Percentiles rank a stretch among this genome's conserved stretches.
Conservation (phyloP, 2,888 invertebrate species). For the Euclidia mi region DNA sequence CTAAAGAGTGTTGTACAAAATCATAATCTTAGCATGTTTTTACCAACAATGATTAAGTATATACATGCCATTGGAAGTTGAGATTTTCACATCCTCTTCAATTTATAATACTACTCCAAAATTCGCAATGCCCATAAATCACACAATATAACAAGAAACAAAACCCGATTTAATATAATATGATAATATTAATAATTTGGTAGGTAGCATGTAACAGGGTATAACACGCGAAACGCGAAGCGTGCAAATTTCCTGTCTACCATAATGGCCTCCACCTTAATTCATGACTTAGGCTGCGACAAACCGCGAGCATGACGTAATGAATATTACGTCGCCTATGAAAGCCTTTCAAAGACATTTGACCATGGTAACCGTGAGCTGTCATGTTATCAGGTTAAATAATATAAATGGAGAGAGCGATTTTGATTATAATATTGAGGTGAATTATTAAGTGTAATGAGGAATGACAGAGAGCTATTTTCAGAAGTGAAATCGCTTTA, state of each 20-base stretch:
- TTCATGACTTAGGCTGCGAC: slow-evolving; percentile 73
- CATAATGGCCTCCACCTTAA: slow-evolving; percentile 76
- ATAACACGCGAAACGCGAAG: slow-evolving; percentile 67
- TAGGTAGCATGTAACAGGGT: slow-evolving; percentile 41
- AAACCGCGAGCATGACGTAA: slow-evolving; percentile 72
- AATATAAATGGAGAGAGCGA: slow-evolving; percentile 25
- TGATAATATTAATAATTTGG: slow-evolving; percentile 45
- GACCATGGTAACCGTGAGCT: slow-evolving; percentile 44
- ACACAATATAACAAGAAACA: slow-evolving; percentile 16
- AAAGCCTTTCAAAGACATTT: slow-evolving; percentile 64
- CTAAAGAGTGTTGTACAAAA: too few relatives aligned
- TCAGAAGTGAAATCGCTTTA: too few relatives aligned
- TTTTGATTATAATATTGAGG: too few relatives aligned
- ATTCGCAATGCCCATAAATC: slow-evolving; percentile 2
- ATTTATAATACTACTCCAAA: too few relatives aligned
- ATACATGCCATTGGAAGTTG: too few relatives aligned
- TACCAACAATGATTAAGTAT: too few relatives aligned
- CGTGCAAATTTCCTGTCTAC: slow-evolving; percentile 80
- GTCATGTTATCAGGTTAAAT: slow-evolving; percentile 40
- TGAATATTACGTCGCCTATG: slow-evolving; percentile 70
- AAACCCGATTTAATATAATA: slow-evolving; percentile 35
- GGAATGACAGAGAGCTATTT: too few relatives aligned
- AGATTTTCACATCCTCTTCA: too few relatives aligned
- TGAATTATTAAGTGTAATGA: too few relatives aligned
- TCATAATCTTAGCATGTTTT: too few relatives aligned